Evolutionary conservation across 2,888 invertebrate genomes (phyloP), one percentile per base, ranked within the genome.

Genomic region (Baronia brevicornis): DNA sequence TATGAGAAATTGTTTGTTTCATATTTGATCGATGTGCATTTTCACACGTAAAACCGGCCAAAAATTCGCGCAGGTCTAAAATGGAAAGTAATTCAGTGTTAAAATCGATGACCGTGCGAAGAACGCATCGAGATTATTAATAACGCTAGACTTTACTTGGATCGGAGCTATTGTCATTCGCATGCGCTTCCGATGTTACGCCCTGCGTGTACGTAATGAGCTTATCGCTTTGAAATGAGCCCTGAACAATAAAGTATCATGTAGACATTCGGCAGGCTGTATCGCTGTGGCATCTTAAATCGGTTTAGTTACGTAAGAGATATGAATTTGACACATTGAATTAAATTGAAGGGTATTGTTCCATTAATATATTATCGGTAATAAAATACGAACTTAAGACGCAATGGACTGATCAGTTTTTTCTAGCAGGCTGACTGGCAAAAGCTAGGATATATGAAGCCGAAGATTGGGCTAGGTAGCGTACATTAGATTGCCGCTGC

Each of bases 131-230:
- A 24, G 40, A 43, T 43, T 51, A 41, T 37, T 39, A 46, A 46
- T 37, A 35, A 35, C 36, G n/a, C n/a, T n/a, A n/a, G n/a, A n/a
- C 21, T 27, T 33, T 33, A 42, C 36, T 37, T 38, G 39, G 36
- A 41, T 29, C 28, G 21, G 32, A 28, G 34, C 40, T 37, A 60
- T 63, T 59, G 59, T 52, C 29, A 56, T 55, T 53, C 55, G 50
- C 44, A 34, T 41, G 48, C 48, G 52, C 44, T 46, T 48, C 47
- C 44, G 42, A 53, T 43, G 32, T 39, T 34, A 51, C 55, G 49
- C 48, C 54, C 41, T 27, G 41, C 38, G 62, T 42, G 45, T 61
- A 39, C 47, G 29, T 47, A 60, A 62, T 63, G 51, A 59, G 54
- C 47, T 51, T 58, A 58, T 51, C 51, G 48, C 45, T 44, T 50